phyloP scores from a whole-genome alignment of 2,113 vertebrate species.

The Nannobrachium achirus region DNA sequence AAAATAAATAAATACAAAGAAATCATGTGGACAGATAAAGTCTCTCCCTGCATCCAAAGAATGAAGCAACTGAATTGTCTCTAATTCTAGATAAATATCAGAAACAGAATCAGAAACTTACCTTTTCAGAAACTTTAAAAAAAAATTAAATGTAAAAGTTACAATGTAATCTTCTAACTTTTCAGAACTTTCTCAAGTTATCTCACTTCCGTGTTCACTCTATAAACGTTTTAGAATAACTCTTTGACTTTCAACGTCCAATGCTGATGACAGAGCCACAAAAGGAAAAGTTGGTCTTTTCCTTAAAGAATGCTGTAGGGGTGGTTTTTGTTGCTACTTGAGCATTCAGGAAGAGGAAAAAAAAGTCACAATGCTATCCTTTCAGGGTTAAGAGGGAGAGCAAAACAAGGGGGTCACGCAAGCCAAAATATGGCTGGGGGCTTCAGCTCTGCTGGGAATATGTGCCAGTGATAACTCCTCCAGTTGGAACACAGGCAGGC shows the following conservation, averaged over 20 bases:
- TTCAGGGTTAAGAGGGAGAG: conserved; percentile 51
- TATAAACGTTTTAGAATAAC: not conserved
- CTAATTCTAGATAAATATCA: conserved; percentile 13
- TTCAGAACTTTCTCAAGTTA: not conserved
- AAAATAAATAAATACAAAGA: not conserved
- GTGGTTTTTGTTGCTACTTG: conserved; percentile 51
- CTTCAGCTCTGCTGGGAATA: conserved; percentile 33
- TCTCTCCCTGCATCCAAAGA: not conserved
- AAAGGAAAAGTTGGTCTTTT: conserved; percentile 46
- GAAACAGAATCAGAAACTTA: conserved; percentile 29
- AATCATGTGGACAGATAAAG: not conserved
- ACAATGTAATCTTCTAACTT: not conserved
- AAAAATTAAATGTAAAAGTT: conserved; percentile 1
- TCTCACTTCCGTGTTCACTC: not conserved
- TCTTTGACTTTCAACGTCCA: not conserved
- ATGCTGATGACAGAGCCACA: conserved; percentile 11
- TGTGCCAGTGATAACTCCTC: conserved; percentile 4
- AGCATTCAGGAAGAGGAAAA: conserved; percentile 50
- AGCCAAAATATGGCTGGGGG: conserved; percentile 55
- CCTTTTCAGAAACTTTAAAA: conserved; percentile 26
- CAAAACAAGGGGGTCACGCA: conserved; percentile 52
- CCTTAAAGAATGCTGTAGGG: conserved; percentile 47
- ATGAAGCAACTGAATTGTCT: not conserved
- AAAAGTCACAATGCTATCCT: conserved; percentile 61
- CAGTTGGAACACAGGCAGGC: no score